phyloP scores from a whole-genome alignment of 2,113 vertebrate genomes.

The Stomatorhinus ivindoensis region DNA sequence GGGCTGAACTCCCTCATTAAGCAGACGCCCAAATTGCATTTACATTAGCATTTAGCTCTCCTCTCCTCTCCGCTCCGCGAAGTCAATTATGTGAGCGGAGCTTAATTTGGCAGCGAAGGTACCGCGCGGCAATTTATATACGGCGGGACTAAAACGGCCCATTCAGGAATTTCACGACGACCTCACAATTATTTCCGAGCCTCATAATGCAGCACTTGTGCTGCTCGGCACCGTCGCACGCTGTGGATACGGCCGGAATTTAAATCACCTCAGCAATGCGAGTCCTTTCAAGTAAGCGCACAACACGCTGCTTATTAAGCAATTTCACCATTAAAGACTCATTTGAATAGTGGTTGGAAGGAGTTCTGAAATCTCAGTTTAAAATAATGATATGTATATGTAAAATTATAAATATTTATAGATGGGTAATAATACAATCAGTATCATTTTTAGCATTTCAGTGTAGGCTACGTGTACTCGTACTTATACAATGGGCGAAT shows the following conservation, averaged over 20 bases:
- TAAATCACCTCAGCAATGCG: neutral
- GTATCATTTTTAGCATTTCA: neutral
- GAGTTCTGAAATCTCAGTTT: neutral
- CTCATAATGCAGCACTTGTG: conserved; percentile 5
- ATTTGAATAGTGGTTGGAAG: neutral
- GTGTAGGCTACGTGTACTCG: neutral
- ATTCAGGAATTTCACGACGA: neutral
- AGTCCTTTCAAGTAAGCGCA: neutral
- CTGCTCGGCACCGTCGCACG: neutral
- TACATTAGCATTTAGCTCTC: neutral
- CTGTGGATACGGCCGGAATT: neutral
- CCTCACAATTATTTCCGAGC: neutral
- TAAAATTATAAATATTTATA: neutral
- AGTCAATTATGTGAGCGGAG: neutral
- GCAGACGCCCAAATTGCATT: neutral
- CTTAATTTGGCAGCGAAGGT: neutral
- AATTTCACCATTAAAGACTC: neutral
- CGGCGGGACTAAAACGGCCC: neutral
- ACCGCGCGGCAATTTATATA: neutral
- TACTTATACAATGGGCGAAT: neutral
- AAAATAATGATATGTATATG: neutral
- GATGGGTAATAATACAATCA: neutral
- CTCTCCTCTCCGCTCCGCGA: neutral
- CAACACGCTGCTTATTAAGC: neutral
- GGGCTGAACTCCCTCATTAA: neutral